Evolutionary conservation across 1,140 invertebrate species (phyloP), one percentile per base, ranked within the genome.

Genomic region (Pteromalus puparum): DNA sequence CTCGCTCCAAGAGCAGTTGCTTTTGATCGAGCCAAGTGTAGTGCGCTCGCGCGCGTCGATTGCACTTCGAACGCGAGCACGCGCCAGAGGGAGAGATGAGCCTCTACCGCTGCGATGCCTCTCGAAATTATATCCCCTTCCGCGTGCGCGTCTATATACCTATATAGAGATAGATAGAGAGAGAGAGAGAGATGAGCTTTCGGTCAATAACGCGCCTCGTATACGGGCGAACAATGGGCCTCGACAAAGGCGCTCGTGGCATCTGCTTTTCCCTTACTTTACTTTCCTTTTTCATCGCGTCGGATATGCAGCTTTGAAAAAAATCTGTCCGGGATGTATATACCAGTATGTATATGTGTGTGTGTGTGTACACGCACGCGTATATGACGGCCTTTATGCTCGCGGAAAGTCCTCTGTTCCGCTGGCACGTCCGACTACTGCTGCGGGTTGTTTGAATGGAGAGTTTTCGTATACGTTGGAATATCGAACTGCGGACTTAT

Each of bases 91-190:
- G 67, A 28, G 24, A 70, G 67, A 70, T 70, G 67, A 70, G 67
- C 46, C n/a, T 74, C 30, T 13, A 42, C 24, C 42, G 74, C 48
- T 38, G 34, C 30, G 24, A 12, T 26, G 48, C 28, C 68, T 65
- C 68, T 84, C 70, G 28, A 80, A 84, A 67, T 84, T 84, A 84
- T 80, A 73, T 61, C 9, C 46, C 67, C 26, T 26, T 42, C 34
- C 38, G 81, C 30, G 24, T n/a, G n/a, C 24, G 15, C 42, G 13
- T 12, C 34, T 68, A 26, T 48, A 18, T 48, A 18, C 10, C 13
- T 48, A 18, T 18, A 48, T 15, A 48, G 30, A 34, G 30, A 34
- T 2, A 34, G 30, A 13, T 15, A 10, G 13, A 48, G 38, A 42
- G 38, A 42, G 9, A 42, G 38, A 13, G 9, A 18, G 2, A 48